Evolutionary conservation across 2,113 vertebrate species (phyloP).

Genomic region (Oreocharis arfaki): DNA sequence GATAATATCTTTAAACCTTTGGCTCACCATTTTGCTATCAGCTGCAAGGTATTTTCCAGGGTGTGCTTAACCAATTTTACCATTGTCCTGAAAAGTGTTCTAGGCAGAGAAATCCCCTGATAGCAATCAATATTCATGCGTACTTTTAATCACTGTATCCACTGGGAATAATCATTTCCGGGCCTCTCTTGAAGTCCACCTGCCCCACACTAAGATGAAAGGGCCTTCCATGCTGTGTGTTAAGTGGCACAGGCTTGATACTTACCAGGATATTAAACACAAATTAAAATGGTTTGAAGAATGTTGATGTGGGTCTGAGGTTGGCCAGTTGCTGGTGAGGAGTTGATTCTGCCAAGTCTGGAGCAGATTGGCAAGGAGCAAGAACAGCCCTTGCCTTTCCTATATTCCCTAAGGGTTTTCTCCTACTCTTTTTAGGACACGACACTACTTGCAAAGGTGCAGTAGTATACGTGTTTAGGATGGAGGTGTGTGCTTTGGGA

Average conservation of each 20-base stretch:
- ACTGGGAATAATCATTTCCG: constrained; percentile 10
- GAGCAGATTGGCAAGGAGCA: constrained; percentile 2
- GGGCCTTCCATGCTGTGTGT: constrained; percentile 11
- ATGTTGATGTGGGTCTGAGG: constrained; percentile 26
- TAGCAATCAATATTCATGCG: constrained; percentile 46
- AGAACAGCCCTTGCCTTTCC: constrained; percentile 28
- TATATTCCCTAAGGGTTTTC: constrained; percentile 16
- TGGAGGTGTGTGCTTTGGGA: constrained; percentile 41
- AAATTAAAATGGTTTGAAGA: constrained; percentile 27
- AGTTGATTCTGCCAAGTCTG: background rate
- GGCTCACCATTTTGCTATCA: constrained; percentile 71
- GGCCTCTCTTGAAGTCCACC: constrained; percentile 22
- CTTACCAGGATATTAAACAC: constrained; percentile 4
- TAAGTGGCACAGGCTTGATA: background rate
- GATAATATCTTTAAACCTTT: constrained; percentile 75
- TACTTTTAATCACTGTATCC: constrained; percentile 44
- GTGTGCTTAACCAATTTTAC: constrained; percentile 64
- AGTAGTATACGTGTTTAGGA: constrained; percentile 23
- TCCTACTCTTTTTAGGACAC: constrained; percentile 36
- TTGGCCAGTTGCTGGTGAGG: background rate
- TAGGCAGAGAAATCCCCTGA: constrained; percentile 58
- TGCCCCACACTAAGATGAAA: constrained; percentile 56
- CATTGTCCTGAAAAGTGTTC: constrained; percentile 60
- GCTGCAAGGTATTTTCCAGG: constrained; percentile 75
- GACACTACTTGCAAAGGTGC: constrained; percentile 26